Base-by-base conservation (phyloP, 2,797 vertebrate genomes). In the Pangasius mekongensis region DNA sequence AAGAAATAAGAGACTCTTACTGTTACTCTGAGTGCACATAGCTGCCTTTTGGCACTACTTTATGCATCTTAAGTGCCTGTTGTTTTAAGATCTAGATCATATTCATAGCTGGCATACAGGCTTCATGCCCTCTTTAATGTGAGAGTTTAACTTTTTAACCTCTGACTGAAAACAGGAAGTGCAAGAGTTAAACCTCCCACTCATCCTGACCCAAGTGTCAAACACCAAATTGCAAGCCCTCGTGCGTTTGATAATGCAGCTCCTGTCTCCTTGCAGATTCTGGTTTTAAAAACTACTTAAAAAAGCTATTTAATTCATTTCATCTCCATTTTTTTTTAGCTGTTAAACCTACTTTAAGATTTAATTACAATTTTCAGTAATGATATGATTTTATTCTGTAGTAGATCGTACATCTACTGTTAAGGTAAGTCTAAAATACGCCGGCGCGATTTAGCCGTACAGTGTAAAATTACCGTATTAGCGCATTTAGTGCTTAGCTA, bases 161-260 rank as follows among this genome's bases (percentile, higher is more conserved):
- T 89, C 64, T 49, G 74, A 73, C 8, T 91, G 85, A 91, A 89
- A 78, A 67, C 83, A 84, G 83, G 83, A 84, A 56, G 49, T 84
- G 47, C 18, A 54, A 9, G 14, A 30, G 27, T 62, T 83, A 49
- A 84, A 33, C 18, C 83, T 54, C n/a, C 47, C 64, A 54, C 83
- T 84, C 83, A 27, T 71, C 66, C 64, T 84, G 43, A 66, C 39
- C 81, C 39, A 66, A 30, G 36, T 91, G 82, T 88, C 30, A 62
- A 83, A 69, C 80, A 58, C 22, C 30, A 27, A 66, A 39, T 82
- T 74, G 60, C 58, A 47, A 36, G 52, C 20, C 76, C 47, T 83
- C 27, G 27, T 13, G 27, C 9, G 58, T 86, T 66, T 30, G 39
- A 77, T 30, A 24, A n/a, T 73, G 27, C 85, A 86, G 67, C 66